phyloP scores from a whole-genome alignment of 2,113 vertebrate species.

The Osmerus eperlanus region DNA sequence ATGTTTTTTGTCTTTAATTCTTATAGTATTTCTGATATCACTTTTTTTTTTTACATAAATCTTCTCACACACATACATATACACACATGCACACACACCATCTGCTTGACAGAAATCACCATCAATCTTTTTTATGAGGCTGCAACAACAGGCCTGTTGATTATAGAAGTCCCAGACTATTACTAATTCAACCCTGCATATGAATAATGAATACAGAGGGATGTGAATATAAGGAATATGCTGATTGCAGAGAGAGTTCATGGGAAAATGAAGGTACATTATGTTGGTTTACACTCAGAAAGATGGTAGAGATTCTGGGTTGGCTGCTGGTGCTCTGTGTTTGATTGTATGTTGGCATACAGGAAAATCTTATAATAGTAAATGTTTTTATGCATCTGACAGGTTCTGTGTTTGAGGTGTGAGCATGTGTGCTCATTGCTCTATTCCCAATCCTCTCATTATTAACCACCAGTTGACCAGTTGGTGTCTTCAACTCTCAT shows the following conservation, averaged over 20 bases:
- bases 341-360: too few relatives aligned
- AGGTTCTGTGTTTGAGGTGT: neutral
- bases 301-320: too few relatives aligned
- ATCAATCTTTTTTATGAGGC: conserved; percentile 10
- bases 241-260: neutral
- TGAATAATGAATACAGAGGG: conserved; percentile 29
- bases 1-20: neutral
- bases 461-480: too few relatives aligned
- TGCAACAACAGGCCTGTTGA: conserved; percentile 24
- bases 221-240: neutral
- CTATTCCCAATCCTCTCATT: too few relatives aligned
- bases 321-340: too few relatives aligned
- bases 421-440: neutral
- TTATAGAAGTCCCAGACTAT: conserved; percentile 12
- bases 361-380: too few relatives aligned
- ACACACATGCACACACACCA: neutral
- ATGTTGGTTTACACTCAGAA: too few relatives aligned
- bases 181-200: conserved; percentile 33
- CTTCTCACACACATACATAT: neutral
- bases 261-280: neutral
- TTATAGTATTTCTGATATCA: neutral
- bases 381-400: neutral
- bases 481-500: too few relatives aligned
- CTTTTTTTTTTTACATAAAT: neutral
- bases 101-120: neutral